Evolutionary conservation across 2,797 vertebrate species (phyloP).

Genomic region (Microcaecilia unicolor): DNA sequence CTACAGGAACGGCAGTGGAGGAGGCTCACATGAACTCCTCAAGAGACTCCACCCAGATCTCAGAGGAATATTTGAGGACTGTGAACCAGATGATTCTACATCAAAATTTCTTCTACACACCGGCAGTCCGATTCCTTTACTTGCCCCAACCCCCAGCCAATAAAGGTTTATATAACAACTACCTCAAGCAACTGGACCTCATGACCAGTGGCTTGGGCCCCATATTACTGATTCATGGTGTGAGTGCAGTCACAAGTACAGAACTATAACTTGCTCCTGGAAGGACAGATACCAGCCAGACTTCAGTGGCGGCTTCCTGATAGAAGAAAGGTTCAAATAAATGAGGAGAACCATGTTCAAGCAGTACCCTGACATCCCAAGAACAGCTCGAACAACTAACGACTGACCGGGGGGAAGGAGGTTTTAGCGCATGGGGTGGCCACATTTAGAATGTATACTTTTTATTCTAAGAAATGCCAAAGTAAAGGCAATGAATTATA

Average conservation of each 20-base stretch:
- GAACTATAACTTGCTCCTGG: conserved; percentile 56
- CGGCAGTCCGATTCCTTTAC: conserved; percentile 77
- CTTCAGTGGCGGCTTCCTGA: neutral
- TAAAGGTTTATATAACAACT: conserved; percentile 64
- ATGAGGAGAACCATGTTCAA: too few relatives aligned
- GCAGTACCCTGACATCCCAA: too few relatives aligned
- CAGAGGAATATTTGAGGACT: conserved; percentile 66
- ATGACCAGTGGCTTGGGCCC: conserved; percentile 74
- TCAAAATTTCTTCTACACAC: conserved; percentile 40
- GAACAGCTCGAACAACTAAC: too few relatives aligned
- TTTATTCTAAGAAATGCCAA: too few relatives aligned
- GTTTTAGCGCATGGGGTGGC: too few relatives aligned
- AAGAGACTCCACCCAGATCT: conserved; percentile 61
- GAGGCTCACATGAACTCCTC: conserved; percentile 59
- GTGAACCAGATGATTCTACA: conserved; percentile 73
- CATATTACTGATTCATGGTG: conserved; percentile 80
- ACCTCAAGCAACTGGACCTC: conserved; percentile 73
- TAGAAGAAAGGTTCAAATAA: neutral
- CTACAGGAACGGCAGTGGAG: neutral
- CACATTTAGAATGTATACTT: too few relatives aligned
- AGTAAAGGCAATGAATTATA: too few relatives aligned
- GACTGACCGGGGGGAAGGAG: too few relatives aligned
- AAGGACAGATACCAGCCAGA: neutral
- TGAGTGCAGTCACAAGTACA: conserved; percentile 81
- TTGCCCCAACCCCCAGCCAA: conserved; percentile 77